These are phyloP conservation scores for Myanophis thanlyinensis DNA, from an alignment of 2,113 vertebrate genomes.

Conservation along the genomic window DNA sequence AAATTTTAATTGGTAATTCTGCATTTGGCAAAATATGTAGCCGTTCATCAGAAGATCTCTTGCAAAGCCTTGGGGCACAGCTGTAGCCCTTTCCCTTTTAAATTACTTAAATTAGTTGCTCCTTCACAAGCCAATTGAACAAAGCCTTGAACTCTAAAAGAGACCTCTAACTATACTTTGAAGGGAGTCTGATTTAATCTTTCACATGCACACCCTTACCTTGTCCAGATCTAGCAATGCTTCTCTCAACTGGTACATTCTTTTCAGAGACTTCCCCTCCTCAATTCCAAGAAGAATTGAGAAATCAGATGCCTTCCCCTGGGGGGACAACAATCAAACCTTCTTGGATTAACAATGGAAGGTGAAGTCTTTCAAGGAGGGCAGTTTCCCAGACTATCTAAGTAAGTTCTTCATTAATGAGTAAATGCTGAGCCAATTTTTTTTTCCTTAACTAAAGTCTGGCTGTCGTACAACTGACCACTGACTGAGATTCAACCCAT, in stretches of 20 bases:
- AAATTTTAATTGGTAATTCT: background rate
- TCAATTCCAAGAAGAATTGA: constrained; percentile 9
- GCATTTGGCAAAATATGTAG: background rate
- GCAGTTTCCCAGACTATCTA: background rate
- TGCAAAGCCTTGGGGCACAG: background rate
- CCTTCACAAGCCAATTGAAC: background rate
- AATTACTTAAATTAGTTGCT: background rate
- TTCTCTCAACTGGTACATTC: background rate
- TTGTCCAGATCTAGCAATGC: background rate
- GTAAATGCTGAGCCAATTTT: background rate
- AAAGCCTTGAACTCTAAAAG: background rate
- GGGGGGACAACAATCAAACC: background rate
- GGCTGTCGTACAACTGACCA: background rate
- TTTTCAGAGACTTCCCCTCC: background rate
- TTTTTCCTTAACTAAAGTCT: background rate
- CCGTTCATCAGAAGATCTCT: background rate
- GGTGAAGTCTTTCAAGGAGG: constrained; percentile 8
- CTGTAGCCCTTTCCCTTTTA: background rate
- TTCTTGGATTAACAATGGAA: constrained; percentile 1
- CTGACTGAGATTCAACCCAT: background rate
- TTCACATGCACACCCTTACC: background rate
- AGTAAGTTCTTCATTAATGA: constrained; percentile 19
- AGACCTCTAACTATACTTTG: background rate
- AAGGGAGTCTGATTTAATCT: background rate
- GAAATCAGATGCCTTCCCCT: background rate